Percentiles rank a stretch among this genome's conserved stretches.
Evolutionary conservation across 23 tunicate species (phyloP).

Genomic region (Phallusia fumigata): DNA sequence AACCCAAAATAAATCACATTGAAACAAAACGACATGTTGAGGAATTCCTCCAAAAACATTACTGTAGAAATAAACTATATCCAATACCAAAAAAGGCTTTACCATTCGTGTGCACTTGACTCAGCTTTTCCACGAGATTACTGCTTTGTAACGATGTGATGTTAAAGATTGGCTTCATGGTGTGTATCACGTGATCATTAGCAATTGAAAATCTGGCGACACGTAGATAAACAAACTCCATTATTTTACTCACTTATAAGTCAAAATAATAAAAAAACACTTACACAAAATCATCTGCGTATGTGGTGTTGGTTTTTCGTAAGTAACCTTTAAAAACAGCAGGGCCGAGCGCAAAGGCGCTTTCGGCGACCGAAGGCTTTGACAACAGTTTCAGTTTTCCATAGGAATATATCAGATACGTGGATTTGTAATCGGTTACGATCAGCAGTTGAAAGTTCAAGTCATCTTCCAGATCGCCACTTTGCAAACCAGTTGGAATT

Average conservation of each 20-base stretch:
- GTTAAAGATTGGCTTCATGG: conserved; percentile 37
- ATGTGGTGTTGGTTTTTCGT: not conserved
- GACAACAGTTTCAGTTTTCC: conserved; percentile 27
- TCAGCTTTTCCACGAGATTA: not conserved
- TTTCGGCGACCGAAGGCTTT: conserved; percentile 29
- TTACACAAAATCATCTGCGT: not conserved
- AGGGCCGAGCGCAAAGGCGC: conserved; percentile 38
- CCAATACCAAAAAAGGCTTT: not conserved
- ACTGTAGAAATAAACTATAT: too few relatives aligned
- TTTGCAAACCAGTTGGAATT: not conserved
- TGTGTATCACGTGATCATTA: conserved; percentile 19
- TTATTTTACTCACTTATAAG: not conserved
- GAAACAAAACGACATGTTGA: too few relatives aligned
- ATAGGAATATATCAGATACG: conserved; percentile 39
- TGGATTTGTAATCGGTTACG: conserved; percentile 43
- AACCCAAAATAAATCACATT: too few relatives aligned
- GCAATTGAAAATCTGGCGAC: conserved; percentile 31
- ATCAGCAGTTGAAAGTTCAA: conserved; percentile 47
- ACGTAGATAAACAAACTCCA: too few relatives aligned
- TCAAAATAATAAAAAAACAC: not conserved
- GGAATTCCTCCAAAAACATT: too few relatives aligned
- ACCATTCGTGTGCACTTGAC: not conserved
- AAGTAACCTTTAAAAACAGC: conserved; percentile 56
- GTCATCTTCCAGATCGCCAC: not conserved
- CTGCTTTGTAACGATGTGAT: conserved; percentile 25